Conservation (phyloP, 2,888 invertebrate genomes). For the Archaeoteleia sp. region DNA sequence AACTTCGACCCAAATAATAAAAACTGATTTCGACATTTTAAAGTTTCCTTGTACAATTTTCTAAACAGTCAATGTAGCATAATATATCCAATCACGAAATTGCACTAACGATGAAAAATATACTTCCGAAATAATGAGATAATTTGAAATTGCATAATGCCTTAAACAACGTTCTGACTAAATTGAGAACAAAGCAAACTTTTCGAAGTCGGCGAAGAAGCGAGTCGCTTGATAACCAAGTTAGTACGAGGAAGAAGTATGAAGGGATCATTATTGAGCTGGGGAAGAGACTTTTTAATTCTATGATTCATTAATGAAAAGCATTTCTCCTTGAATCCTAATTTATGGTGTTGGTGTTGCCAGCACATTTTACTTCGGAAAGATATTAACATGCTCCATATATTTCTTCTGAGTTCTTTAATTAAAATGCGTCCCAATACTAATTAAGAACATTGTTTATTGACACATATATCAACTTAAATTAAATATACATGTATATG, state of each 20-base stretch:
- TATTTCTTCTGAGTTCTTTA: conserved; percentile 30
- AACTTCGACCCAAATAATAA: no score
- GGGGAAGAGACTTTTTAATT: conserved; percentile 42
- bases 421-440: conserved; percentile 31
- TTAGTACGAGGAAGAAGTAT: conserved; percentile 45
- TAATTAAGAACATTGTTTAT: conserved; percentile 24
- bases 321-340: conserved; percentile 17
- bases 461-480: conserved; percentile 24
- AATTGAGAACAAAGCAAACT: conserved; percentile 46
- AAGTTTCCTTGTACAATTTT: no score
- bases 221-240: conserved; percentile 40
- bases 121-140: conserved; percentile 30
- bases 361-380: conserved; percentile 18
- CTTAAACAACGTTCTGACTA: conserved; percentile 33
- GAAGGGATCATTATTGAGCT: conserved; percentile 49
- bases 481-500: conserved; percentile 10
- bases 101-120: conserved; percentile 28
- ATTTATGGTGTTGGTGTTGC: conserved; percentile 31
- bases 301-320: conserved; percentile 48
- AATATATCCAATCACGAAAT: conserved; percentile 7
- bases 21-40: no score
- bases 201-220: conserved; percentile 35
- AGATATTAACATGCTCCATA: conserved; percentile 32
- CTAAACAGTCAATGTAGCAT: no score
- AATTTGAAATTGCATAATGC: conserved; percentile 43